Evolutionary conservation across 2,797 vertebrate species (phyloP).

Genomic region (Nyctibius grandis): DNA sequence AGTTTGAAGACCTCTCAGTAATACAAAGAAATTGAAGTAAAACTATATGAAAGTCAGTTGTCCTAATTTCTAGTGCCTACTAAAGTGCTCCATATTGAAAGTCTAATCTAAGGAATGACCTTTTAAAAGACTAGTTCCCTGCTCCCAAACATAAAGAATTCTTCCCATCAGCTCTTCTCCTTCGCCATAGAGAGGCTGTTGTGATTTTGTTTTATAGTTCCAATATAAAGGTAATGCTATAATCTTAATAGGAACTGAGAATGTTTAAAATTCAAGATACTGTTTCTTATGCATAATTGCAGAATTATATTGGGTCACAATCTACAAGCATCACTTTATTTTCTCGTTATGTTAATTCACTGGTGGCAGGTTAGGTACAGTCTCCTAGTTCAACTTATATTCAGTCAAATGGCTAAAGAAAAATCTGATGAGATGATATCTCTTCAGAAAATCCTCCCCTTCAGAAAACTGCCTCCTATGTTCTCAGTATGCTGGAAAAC

Average conservation of each 20-base stretch:
- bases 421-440: not conserved
- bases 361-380: not conserved
- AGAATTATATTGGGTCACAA: not conserved
- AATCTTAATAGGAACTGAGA: not conserved
- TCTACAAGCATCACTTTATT: not conserved
- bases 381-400: not conserved
- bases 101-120: not conserved
- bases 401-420: not conserved
- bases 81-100: not conserved
- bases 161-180: not conserved
- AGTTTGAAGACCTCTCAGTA: constrained; percentile 44
- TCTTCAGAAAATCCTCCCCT: not conserved
- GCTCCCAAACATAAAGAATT: not conserved
- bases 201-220: not conserved
- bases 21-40: constrained; percentile 2
- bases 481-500: not conserved
- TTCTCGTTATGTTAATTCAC: not conserved
- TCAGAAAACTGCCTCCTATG: not conserved
- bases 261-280: not conserved
- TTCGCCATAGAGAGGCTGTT: not conserved
- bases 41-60: constrained; percentile 28
- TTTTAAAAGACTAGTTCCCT: not conserved
- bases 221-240: not conserved
- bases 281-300: not conserved
- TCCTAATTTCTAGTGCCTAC: constrained; percentile 32